Conservation (phyloP, 2,888 invertebrate species). For the Tenthredo distinguenda region DNA sequence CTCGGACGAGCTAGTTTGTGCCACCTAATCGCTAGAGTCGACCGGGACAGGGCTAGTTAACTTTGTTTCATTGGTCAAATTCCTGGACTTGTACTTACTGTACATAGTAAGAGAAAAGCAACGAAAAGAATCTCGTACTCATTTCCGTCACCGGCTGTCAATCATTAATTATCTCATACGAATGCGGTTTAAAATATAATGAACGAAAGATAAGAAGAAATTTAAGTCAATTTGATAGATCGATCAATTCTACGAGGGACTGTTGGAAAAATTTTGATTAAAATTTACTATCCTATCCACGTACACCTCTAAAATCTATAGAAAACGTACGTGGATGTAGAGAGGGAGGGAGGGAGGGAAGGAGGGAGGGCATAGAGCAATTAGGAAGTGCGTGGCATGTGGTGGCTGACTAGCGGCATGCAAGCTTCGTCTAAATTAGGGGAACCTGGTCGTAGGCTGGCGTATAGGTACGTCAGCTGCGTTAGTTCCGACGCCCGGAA, state of each 20-base stretch:
- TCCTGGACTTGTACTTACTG: neutral
- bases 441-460: slow-evolving; percentile 6
- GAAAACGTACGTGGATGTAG: neutral
- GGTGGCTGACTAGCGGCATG: slow-evolving; percentile 19
- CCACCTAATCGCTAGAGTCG: neutral
- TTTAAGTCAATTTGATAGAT: neutral
- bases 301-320: neutral
- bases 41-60: neutral
- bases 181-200: neutral
- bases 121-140: neutral
- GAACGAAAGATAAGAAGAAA: neutral
- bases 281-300: neutral
- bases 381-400: slow-evolving; percentile 37
- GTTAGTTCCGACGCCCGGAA: slow-evolving; percentile 20
- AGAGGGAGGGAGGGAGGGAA: neutral
- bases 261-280: neutral
- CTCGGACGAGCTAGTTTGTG: slow-evolving; percentile 18
- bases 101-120: neutral
- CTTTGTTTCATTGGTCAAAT: neutral
- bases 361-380: neutral
- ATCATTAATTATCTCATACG: neutral
- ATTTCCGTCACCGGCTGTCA: neutral
- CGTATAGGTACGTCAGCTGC: slow-evolving; percentile 25
- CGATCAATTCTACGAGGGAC: neutral
- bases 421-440: slow-evolving; percentile 34